These are phyloP conservation scores for Halichondria panicea DNA, from an alignment of 37 sponge, comb jelly and placozoan species.

Conservation along the genomic window DNA sequence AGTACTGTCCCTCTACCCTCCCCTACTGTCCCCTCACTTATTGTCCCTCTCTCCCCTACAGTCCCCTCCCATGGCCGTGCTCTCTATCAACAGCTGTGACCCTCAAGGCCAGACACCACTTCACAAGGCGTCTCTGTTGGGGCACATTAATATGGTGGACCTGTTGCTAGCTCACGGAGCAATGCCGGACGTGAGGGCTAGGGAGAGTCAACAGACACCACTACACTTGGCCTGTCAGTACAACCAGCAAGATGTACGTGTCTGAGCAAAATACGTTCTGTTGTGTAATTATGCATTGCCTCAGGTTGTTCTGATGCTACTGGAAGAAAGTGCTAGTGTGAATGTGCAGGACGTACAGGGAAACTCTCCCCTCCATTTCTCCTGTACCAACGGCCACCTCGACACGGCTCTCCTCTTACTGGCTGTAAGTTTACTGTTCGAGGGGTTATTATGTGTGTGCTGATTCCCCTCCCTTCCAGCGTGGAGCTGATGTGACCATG, in stretches of 20 bases:
- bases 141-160: slow-evolving; percentile 52
- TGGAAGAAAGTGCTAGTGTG: slow-evolving; percentile 72
- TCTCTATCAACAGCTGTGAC: slow-evolving; percentile 63
- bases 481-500: slow-evolving; percentile 81
- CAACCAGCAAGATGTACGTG: slow-evolving; percentile 84
- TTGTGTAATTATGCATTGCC: not conserved
- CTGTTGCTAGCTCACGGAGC: slow-evolving; percentile 71
- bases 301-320: slow-evolving; percentile 67
- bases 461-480: slow-evolving; percentile 26
- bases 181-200: slow-evolving; percentile 38
- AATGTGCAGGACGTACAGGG: slow-evolving; percentile 69
- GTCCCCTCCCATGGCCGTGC: not conserved
- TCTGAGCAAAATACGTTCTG: not conserved
- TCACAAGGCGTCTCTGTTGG: slow-evolving; percentile 78
- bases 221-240: slow-evolving; percentile 94
- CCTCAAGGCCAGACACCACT: slow-evolving; percentile 60
- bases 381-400: slow-evolving; percentile 90
- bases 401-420: slow-evolving; percentile 78
- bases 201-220: slow-evolving; percentile 61
- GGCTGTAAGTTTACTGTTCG: slow-evolving; percentile 32
- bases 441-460: not conserved
- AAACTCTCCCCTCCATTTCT: slow-evolving; percentile 92
- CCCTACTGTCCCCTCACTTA: slow-evolving; percentile 7
- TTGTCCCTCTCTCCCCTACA: slow-evolving; percentile 23
- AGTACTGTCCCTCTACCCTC: not conserved